These are phyloP conservation scores for Novumbra hubbsi DNA, from an alignment of 2,797 vertebrate species.

Conservation along the genomic window DNA sequence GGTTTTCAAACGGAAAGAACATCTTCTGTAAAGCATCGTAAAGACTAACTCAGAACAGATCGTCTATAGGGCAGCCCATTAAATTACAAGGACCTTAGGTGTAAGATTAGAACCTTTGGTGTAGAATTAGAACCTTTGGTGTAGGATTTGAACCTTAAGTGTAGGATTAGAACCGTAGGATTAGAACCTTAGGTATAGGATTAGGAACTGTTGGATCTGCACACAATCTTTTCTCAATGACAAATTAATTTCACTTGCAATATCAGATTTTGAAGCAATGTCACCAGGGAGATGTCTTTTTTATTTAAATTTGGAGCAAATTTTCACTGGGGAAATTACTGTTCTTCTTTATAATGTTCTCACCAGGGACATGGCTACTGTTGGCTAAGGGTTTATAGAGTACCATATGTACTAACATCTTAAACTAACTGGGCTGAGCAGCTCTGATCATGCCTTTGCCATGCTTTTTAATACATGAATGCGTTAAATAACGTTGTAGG, in stretches of 20 bases:
- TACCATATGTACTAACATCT: constrained; percentile 29
- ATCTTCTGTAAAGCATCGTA: constrained; percentile 15
- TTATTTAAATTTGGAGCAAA: constrained; percentile 76
- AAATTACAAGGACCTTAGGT: constrained; percentile 43
- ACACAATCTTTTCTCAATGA: constrained; percentile 65
- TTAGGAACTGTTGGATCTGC: constrained; percentile 35
- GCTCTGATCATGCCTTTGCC: too few relatives aligned
- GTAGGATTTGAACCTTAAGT: constrained; percentile 46
- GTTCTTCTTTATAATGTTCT: constrained; percentile 62
- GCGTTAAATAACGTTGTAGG: too few relatives aligned
- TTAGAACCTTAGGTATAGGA: constrained; percentile 37
- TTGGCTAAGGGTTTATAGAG: constrained; percentile 69
- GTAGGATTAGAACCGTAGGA: constrained; percentile 32
- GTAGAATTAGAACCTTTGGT: constrained; percentile 31
- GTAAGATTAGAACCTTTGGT: constrained; percentile 35
- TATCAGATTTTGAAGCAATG: constrained; percentile 62
- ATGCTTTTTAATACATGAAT: too few relatives aligned
- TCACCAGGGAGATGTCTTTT: constrained; percentile 65
- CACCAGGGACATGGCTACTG: constrained; percentile 48
- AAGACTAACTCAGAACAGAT: constrained; percentile 34
- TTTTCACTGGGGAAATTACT: constrained; percentile 75
- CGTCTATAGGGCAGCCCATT: constrained; percentile 29
- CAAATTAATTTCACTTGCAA: constrained; percentile 63
- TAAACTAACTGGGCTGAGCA: constrained; percentile 46
- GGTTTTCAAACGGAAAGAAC: constrained; percentile 21